Evolutionary conservation across 2,888 invertebrate genomes (phyloP), one percentile per base, ranked within the genome.

Genomic region (Phyllotreta cruciferae): DNA sequence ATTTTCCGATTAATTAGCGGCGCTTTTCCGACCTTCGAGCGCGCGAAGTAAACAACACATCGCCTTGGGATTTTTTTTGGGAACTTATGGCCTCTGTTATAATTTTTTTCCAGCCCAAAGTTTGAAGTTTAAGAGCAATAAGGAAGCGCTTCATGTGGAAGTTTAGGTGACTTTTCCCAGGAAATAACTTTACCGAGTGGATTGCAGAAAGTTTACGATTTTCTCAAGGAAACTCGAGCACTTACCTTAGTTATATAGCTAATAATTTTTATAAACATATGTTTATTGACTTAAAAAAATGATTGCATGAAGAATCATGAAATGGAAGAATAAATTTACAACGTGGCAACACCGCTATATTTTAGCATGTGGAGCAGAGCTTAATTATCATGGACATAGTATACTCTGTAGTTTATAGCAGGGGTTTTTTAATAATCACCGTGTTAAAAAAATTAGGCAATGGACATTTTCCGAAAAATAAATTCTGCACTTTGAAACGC

Each of bases 1-100:
- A 24, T 24, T 24, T 24, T 24, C 24, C 24, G 24, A 24, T 24
- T 24, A 24, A 49, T 7, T 7, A 36, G 49, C 49, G 49, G 11
- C 13, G 47, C 24, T 24, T 24, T 24, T 24, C 24, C 24, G 24
- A 24, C 24, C 24, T 24, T 24, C 24, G 24, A 24, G 24, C 24
- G 24, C 24, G 24, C 24, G 24, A 24, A 24, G 24, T 24, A 24
- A 24, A 24, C 24, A 24, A 24, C 24, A 24, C 38, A 37, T 10
- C 37, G 52, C 38, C 52, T 37, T 37, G 52, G 52, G 52, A 52
- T 37, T 11, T 35, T 50, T 38, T 52, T 52, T 52, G 37, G 35
- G 49, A 35, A 34, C 47, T 14, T 14, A 34, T 14, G 47, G 9
- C 34, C 47, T 34, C 7, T 47, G 6, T 47, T 47, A 34, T 47